phyloP scores from a whole-genome alignment of 1,140 invertebrate genomes.

The Zophobas morio region DNA sequence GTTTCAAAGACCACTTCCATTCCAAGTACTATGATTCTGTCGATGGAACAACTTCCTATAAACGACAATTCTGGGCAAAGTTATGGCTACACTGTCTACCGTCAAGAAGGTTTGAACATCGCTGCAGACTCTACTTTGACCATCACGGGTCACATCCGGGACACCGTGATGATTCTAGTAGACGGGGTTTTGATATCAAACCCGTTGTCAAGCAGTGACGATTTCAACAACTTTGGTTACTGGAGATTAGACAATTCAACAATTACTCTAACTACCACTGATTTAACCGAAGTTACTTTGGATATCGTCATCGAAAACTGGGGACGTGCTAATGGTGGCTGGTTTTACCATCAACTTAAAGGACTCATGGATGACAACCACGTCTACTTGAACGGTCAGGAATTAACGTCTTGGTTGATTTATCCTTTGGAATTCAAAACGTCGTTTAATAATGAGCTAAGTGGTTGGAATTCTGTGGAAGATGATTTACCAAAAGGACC shows the following conservation, averaged over 20 bases:
- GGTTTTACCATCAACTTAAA: constrained; percentile 68
- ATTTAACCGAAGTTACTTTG: constrained; percentile 62
- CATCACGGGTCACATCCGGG: constrained; percentile 69
- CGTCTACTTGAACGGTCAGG: constrained; percentile 67
- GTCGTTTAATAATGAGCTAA: constrained; percentile 62
- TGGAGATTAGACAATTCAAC: constrained; percentile 66
- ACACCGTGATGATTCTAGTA: constrained; percentile 71
- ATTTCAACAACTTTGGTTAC: constrained; percentile 68
- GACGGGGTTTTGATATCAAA: constrained; percentile 66
- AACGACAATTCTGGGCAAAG: constrained; percentile 72
- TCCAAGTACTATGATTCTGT: constrained; percentile 53
- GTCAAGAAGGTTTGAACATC: constrained; percentile 62
- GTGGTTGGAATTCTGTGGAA: not conserved
- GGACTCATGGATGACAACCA: constrained; percentile 66
- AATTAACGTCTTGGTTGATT: constrained; percentile 69
- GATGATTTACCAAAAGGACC: constrained; percentile 34
- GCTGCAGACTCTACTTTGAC: constrained; percentile 59
- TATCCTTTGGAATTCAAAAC: constrained; percentile 72
- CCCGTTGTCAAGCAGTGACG: constrained; percentile 58
- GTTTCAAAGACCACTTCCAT: constrained; percentile 55
- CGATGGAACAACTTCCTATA: constrained; percentile 74
- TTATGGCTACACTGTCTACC: constrained; percentile 74
- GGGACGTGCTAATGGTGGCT: constrained; percentile 73
- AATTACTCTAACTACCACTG: constrained; percentile 53
- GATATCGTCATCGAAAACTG: constrained; percentile 75